These are phyloP conservation scores for Odocoileus virginianus DNA, from an alignment of 2,113 vertebrate species.

Conservation along the genomic window DNA sequence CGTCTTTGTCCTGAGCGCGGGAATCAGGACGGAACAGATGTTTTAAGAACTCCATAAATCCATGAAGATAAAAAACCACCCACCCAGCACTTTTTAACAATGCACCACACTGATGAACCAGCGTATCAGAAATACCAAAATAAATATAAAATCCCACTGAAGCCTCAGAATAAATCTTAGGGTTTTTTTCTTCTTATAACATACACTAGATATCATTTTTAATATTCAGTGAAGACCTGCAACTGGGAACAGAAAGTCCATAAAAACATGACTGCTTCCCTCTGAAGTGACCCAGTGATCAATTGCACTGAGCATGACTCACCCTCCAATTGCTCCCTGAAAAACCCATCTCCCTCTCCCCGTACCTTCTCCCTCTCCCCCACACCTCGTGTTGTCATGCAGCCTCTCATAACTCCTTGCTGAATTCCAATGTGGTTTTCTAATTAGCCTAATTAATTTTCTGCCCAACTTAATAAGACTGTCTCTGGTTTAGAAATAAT, in stretches of 20 bases:
- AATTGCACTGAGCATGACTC: not conserved
- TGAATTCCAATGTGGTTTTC: constrained; percentile 83
- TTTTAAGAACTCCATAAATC: constrained; percentile 79
- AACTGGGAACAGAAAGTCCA: constrained; percentile 46
- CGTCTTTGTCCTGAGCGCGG: constrained; percentile 41
- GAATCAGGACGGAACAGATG: constrained; percentile 78
- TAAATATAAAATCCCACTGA: constrained; percentile 72
- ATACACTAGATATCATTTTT: constrained; percentile 26
- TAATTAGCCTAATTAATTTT: constrained; percentile 90
- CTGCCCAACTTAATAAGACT: constrained; percentile 87
- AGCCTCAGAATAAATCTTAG: constrained; percentile 67
- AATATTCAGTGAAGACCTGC: constrained; percentile 41
- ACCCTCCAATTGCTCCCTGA: constrained; percentile 40
- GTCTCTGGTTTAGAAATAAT: constrained; percentile 85
- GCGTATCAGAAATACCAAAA: constrained; percentile 68
- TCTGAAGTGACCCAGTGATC: not conserved
- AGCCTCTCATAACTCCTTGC: constrained; percentile 78
- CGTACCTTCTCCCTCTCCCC: not conserved
- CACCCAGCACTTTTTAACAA: constrained; percentile 77
- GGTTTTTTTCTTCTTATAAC: not conserved
- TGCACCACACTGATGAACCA: constrained; percentile 63
- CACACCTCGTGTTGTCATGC: constrained; percentile 31
- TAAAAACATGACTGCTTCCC: constrained; percentile 12
- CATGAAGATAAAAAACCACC: constrained; percentile 69
- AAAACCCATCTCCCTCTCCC: constrained; percentile 43